Evolutionary conservation across 1,140 invertebrate species (phyloP).

Genomic region (Drosophila melanogaster): DNA sequence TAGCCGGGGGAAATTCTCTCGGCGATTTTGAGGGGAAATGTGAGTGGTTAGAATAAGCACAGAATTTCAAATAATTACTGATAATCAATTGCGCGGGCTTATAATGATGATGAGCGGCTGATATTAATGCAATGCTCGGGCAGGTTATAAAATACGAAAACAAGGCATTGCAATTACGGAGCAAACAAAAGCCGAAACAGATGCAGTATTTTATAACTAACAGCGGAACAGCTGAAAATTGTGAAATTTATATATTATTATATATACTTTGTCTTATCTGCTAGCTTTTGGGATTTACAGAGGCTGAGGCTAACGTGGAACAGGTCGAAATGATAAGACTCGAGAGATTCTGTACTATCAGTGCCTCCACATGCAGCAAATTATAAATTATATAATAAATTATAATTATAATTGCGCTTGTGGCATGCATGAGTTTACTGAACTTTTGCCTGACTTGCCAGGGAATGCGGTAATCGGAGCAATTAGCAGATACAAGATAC

Average conservation of each 20-base stretch:
- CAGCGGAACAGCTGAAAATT: slow-evolving; percentile 5
- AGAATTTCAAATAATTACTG: slow-evolving; percentile 27
- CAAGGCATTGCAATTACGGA: slow-evolving; percentile 1
- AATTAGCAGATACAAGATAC: slow-evolving; percentile 43
- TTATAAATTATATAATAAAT: slow-evolving; percentile 34
- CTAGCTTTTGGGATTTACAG: slow-evolving; percentile 14
- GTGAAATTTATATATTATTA: neutral
- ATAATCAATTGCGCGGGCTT: slow-evolving; percentile 30
- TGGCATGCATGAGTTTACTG: slow-evolving; percentile 31
- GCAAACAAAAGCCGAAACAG: neutral
- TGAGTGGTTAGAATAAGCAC: slow-evolving; percentile 9
- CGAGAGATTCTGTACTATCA: slow-evolving; percentile 19
- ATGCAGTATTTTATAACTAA: neutral
- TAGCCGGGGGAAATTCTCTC: slow-evolving; percentile 6
- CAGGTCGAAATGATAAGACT: slow-evolving; percentile 8
- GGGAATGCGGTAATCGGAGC: slow-evolving; percentile 41
- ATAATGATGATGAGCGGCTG: slow-evolving; percentile 10
- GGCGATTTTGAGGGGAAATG: neutral
- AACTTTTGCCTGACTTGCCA: slow-evolving; percentile 29
- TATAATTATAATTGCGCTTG: slow-evolving; percentile 33
- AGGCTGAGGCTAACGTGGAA: slow-evolving; percentile 15
- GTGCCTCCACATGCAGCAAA: slow-evolving; percentile 3
- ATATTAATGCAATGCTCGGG: slow-evolving; percentile 6
- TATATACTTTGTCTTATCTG: slow-evolving; percentile 11
- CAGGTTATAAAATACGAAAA: slow-evolving; percentile 1